Evolutionary conservation across 2,888 invertebrate genomes (phyloP).

Genomic region (Alviniconcha strummeri): DNA sequence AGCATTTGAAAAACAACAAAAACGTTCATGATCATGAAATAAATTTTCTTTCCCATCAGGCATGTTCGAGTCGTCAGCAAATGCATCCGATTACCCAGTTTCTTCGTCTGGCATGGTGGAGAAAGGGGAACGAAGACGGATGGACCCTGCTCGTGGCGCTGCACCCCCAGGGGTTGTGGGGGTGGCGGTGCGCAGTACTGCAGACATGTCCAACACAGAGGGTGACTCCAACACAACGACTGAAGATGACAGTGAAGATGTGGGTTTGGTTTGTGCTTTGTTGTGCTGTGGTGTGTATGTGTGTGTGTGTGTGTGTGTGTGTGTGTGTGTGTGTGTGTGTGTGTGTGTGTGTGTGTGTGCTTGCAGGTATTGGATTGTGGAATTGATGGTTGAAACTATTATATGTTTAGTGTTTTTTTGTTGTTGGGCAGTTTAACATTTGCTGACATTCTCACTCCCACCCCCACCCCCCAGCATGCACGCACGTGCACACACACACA

Average conservation of each 20-base stretch:
- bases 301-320: neutral
- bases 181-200: slow-evolving; percentile 57
- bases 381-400: no score
- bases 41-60: slow-evolving; percentile 42
- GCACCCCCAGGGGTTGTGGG: slow-evolving; percentile 62
- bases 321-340: neutral
- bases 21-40: no score
- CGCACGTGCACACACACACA: no score
- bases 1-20: no score
- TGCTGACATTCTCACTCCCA: no score
- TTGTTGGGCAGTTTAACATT: no score
- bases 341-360: neutral
- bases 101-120: slow-evolving; percentile 9
- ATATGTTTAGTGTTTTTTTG: no score
- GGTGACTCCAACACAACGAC: slow-evolving; percentile 31
- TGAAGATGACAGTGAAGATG: slow-evolving; percentile 58
- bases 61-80: slow-evolving; percentile 57
- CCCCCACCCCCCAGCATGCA: no score
- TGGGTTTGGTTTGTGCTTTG: slow-evolving; percentile 38
- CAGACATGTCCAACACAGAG: slow-evolving; percentile 33
- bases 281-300: neutral
- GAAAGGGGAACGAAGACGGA: slow-evolving; percentile 40
- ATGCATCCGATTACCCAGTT: slow-evolving; percentile 35
- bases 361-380: no score
- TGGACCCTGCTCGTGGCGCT: slow-evolving; percentile 35